Evolutionary conservation across 2,113 vertebrate species (phyloP).

Genomic region (Erythrocercus mccallii): DNA sequence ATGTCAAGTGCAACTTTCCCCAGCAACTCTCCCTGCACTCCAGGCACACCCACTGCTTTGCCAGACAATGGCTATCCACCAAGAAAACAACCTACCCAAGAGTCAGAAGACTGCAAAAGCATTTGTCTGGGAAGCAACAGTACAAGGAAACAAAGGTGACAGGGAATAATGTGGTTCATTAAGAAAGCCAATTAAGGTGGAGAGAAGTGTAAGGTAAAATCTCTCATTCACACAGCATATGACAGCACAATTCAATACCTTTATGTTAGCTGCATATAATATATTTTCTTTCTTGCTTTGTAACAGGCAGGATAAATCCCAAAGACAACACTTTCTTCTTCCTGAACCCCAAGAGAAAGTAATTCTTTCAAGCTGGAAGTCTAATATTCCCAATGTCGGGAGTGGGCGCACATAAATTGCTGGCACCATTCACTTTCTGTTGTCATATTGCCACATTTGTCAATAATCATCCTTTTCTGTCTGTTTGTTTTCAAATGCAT

Average conservation of each 20-base stretch:
- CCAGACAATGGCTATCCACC: constrained; percentile 33
- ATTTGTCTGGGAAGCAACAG: constrained; percentile 56
- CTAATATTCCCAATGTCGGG: constrained; percentile 42
- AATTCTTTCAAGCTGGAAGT: constrained; percentile 66
- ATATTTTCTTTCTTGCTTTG: constrained; percentile 57
- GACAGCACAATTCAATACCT: constrained; percentile 52
- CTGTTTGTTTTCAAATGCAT: neutral
- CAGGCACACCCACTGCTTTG: neutral
- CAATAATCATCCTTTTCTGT: constrained; percentile 28
- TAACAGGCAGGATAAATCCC: constrained; percentile 64
- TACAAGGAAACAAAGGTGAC: constrained; percentile 75
- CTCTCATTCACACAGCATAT: constrained; percentile 29
- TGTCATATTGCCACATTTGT: constrained; percentile 48
- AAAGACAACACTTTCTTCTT: constrained; percentile 64
- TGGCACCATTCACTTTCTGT: constrained; percentile 49
- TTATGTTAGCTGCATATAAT: constrained; percentile 41
- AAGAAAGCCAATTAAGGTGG: constrained; percentile 55
- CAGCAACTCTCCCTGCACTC: constrained; percentile 29
- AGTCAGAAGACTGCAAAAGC: constrained; percentile 49
- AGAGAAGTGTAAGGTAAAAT: constrained; percentile 53
- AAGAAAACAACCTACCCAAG: constrained; percentile 39
- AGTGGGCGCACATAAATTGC: constrained; percentile 56
- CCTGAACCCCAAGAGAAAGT: constrained; percentile 66
- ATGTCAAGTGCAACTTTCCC: constrained; percentile 38
- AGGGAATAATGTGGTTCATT: constrained; percentile 59